Percentiles rank a stretch among this genome's conserved stretches.
These are phyloP conservation scores for Loriculus beryllinus DNA, from an alignment of 2,797 vertebrate genomes.

Conservation along the genomic window DNA sequence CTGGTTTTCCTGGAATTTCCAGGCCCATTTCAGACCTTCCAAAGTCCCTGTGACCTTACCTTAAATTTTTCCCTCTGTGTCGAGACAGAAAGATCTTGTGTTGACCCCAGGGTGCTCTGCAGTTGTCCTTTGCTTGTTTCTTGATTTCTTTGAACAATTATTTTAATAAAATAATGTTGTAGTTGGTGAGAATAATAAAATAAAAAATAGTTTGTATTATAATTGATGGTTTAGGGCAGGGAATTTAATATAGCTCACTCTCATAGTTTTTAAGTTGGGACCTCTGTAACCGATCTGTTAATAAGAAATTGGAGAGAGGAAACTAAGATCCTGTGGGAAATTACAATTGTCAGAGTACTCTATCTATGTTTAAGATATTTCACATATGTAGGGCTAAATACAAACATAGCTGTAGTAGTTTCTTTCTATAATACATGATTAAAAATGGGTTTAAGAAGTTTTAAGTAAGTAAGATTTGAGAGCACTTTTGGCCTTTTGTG, in stretches of 20 bases:
- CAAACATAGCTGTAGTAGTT: slow-evolving; percentile 11
- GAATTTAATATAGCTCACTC: slow-evolving; percentile 42
- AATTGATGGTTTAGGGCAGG: slow-evolving; percentile 52
- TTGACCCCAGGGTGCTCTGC: neutral
- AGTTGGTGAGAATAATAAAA: neutral
- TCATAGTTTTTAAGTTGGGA: slow-evolving; percentile 23
- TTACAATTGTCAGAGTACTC: neutral
- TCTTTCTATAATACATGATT: slow-evolving; percentile 7
- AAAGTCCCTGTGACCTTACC: neutral
- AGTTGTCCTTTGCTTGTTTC: neutral
- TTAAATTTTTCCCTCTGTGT: neutral
- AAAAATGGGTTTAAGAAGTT: slow-evolving; percentile 13
- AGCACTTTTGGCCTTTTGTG: neutral
- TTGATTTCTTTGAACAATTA: neutral
- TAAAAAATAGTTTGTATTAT: neutral
- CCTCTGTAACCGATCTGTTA: slow-evolving; percentile 41
- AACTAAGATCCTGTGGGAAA: slow-evolving; percentile 35
- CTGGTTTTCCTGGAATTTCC: neutral
- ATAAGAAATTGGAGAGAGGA: slow-evolving; percentile 44
- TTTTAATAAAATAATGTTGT: neutral
- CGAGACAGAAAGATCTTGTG: neutral
- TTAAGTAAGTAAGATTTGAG: slow-evolving; percentile 35
- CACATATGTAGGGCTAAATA: slow-evolving; percentile 1
- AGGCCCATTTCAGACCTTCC: neutral
- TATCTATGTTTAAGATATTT: slow-evolving; percentile 5